Evolutionary conservation across 2,797 vertebrate genomes (phyloP).

Genomic region (Hapalemur alaotrensis): DNA sequence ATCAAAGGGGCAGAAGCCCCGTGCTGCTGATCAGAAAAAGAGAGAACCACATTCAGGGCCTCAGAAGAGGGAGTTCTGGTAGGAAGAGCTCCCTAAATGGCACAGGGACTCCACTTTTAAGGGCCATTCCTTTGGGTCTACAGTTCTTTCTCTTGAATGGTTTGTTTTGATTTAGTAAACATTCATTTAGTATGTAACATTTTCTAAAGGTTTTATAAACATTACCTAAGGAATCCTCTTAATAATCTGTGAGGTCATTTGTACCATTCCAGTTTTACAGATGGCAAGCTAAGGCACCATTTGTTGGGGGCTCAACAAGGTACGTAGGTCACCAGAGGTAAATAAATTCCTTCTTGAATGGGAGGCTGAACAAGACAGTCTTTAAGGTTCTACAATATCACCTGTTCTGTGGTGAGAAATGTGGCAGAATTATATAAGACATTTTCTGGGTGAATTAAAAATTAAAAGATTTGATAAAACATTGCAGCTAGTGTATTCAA

Average conservation of each 20-base stretch:
- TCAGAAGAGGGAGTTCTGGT: neutral
- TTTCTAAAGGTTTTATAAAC: neutral
- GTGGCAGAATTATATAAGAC: neutral
- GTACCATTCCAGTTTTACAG: neutral
- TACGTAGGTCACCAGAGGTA: neutral
- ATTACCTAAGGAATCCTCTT: neutral
- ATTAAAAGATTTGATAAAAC: neutral
- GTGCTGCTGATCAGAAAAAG: neutral
- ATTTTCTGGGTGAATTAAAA: conserved; percentile 9
- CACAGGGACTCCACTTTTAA: neutral
- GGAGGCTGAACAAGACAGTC: neutral
- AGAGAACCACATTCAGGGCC: neutral
- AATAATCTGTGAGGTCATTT: neutral
- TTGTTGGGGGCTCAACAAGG: neutral
- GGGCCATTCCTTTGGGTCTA: accelerated
- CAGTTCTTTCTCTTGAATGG: neutral
- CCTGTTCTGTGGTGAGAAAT: neutral
- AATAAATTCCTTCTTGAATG: neutral
- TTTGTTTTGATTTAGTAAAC: conserved; percentile 3
- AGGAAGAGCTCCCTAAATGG: neutral
- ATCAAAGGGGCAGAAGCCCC: neutral
- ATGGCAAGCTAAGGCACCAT: neutral
- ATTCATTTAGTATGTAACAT: neutral
- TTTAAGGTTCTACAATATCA: neutral
- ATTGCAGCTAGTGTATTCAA: neutral